Evolutionary conservation across 2,113 vertebrate genomes (phyloP).

Genomic region (Tauraco erythrolophus): DNA sequence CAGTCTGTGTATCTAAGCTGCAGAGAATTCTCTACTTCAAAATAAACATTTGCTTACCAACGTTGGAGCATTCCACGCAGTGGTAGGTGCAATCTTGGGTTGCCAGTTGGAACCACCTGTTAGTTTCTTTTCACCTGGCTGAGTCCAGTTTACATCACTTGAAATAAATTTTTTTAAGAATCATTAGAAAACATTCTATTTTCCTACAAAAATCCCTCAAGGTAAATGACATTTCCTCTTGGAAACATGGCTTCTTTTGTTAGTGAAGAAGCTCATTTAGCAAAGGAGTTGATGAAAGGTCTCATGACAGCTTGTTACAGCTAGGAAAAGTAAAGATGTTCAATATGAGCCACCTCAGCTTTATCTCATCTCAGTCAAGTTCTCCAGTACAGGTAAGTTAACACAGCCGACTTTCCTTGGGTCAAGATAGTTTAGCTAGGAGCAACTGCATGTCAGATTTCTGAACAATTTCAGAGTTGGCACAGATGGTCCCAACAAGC

Average conservation of each 20-base stretch:
- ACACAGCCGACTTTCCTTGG: background rate
- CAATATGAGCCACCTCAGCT: background rate
- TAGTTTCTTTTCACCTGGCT: slow-evolving; percentile 94
- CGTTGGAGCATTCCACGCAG: slow-evolving; percentile 93
- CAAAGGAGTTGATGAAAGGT: background rate
- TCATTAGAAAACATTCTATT: slow-evolving; percentile 17
- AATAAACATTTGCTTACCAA: slow-evolving; percentile 83
- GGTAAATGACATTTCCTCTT: background rate
- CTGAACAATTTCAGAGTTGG: background rate
- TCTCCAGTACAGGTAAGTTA: background rate
- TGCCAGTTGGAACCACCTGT: slow-evolving; percentile 97
- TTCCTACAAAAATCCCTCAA: background rate
- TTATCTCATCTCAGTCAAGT: background rate
- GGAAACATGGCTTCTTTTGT: background rate
- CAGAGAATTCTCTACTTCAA: background rate
- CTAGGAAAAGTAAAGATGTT: background rate
- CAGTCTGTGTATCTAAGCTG: background rate
- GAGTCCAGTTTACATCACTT: slow-evolving; percentile 96
- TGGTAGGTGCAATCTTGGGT: slow-evolving; percentile 92
- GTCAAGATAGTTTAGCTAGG: background rate
- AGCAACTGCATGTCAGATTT: background rate
- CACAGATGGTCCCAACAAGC: background rate
- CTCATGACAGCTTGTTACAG: background rate
- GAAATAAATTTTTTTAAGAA: slow-evolving; percentile 58
- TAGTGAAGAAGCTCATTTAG: background rate